A percentile compares a stretch with the other conserved stretches of the same genome.
phyloP scores from a whole-genome alignment of 2,797 vertebrate genomes.

The Myotis myotis region DNA sequence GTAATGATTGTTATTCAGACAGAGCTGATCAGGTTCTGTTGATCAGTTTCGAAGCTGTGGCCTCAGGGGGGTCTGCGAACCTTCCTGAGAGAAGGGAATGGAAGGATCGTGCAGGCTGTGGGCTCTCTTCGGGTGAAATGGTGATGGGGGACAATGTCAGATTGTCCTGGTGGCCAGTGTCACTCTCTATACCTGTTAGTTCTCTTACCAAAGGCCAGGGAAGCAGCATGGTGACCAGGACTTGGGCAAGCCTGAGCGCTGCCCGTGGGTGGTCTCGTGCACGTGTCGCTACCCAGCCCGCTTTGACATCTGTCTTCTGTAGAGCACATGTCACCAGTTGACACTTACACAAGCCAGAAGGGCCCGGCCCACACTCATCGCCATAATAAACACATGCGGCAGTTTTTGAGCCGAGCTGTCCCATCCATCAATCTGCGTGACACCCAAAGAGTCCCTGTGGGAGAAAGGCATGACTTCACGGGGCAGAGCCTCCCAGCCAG shows the following conservation, averaged over 20 bases:
- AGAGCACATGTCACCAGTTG: constrained; percentile 83
- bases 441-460: constrained; percentile 69
- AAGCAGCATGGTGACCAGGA: background rate
- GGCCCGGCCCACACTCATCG: constrained; percentile 81
- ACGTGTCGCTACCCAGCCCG: constrained; percentile 63
- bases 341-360: constrained; percentile 86
- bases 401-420: constrained; percentile 68
- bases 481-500: constrained; percentile 71
- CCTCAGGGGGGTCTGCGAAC: background rate
- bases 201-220: background rate
- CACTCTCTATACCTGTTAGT: background rate
- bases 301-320: constrained; percentile 84
- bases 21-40: background rate
- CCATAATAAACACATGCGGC: constrained; percentile 83
- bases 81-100: background rate
- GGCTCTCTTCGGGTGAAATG: background rate
- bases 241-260: background rate
- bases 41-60: background rate
- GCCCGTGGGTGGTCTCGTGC: constrained; percentile 84
- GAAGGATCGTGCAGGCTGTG: fast-evolving
- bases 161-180: fast-evolving
- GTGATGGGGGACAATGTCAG: background rate
- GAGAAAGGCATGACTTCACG: constrained; percentile 59
- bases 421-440: constrained; percentile 78
- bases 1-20: fast-evolving